These are phyloP conservation scores for Bursaphelenchus okinawaensis DNA, from an alignment of 2,888 invertebrate species.

Conservation along the genomic window DNA sequence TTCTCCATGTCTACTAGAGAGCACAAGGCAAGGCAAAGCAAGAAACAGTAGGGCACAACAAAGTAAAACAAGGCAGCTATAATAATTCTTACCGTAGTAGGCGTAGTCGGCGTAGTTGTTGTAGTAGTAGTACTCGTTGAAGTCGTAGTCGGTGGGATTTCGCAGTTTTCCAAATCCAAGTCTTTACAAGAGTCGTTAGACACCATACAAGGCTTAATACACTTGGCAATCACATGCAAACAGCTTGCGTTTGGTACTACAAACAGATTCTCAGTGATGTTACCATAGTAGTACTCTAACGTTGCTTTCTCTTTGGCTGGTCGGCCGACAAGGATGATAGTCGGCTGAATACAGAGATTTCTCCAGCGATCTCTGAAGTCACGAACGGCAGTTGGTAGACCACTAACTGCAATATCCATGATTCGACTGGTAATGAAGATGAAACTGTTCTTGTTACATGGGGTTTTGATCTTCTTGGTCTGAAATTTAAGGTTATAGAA, in stretches of 20 bases:
- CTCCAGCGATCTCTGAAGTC: constrained; percentile 1
- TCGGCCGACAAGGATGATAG: constrained; percentile 19
- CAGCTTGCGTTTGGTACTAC: constrained; percentile 36
- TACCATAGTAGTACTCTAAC: constrained; percentile 13
- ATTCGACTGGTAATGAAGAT: constrained; percentile 24
- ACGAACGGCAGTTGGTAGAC: background rate
- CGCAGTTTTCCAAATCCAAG: constrained; percentile 16
- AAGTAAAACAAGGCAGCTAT: background rate
- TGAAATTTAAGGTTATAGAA: background rate
- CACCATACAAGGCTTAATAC: constrained; percentile 38
- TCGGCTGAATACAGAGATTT: constrained; percentile 11
- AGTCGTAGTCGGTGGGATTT: constrained; percentile 20
- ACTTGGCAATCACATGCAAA: constrained; percentile 28
- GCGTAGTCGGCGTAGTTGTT: constrained; percentile 25
- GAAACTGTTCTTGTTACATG: constrained; percentile 18
- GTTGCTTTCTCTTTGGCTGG: background rate
- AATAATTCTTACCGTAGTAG: constrained; percentile 6
- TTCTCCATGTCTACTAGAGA: too few species aligned
- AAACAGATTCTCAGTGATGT: constrained; percentile 19
- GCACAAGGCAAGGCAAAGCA: too few species aligned
- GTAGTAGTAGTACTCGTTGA: constrained; percentile 24
- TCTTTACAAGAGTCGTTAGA: background rate
- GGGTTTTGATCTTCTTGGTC: background rate
- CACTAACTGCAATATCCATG: constrained; percentile 9
- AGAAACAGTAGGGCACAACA: too few species aligned